Base-by-base conservation (phyloP, 1,140 invertebrate species). In the Mamestra configurata region DNA sequence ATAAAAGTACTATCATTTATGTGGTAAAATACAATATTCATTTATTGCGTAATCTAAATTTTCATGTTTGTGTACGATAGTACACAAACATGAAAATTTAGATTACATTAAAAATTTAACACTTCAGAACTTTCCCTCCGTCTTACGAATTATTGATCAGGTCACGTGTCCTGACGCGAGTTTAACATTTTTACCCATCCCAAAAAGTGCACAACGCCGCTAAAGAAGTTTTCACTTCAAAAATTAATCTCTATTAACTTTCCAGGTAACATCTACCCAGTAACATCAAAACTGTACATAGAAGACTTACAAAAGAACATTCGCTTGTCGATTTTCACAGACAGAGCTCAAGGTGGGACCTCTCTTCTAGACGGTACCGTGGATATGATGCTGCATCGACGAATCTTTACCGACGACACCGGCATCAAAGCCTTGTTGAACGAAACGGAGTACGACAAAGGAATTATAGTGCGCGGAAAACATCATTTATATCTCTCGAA, bases 401-500 rank as follows among this genome's bases (percentile, higher is more conserved):
- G 98, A 77, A 95, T 98, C 18, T 87, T 99, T 0, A 95, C 96
- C 64, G 99, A 99, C 90, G 99, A 99, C 94, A 97, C 96, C 1
- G 98, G 98, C 4, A 98, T 99, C 0, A 97, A 96, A 0, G 98
- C 99, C 95, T 96, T 98, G 8, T 90, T 99, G 0, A 98, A 99
- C 91, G 99, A 99, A 95, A 96, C 96, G 4, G 98, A 97, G 0
- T 96, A 95, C 86, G 96, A 96, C 5, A 89, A 96, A 81, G 98
- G 98, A 1, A 93, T 99, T 11, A 97, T 99, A 3, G 97, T 97
- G 0, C 96, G 97, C 84, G 99, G 99, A 55, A 97, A 96, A 43
- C 97, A 98, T 95, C 86, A 87, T 49, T 31, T 93, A 27, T 93
- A 91, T 24, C 10, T 91, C 0, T 84, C 87, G 0, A 92, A 90